phyloP scores from a whole-genome alignment of 2,797 vertebrate species.

The Argyrosomus regius region DNA sequence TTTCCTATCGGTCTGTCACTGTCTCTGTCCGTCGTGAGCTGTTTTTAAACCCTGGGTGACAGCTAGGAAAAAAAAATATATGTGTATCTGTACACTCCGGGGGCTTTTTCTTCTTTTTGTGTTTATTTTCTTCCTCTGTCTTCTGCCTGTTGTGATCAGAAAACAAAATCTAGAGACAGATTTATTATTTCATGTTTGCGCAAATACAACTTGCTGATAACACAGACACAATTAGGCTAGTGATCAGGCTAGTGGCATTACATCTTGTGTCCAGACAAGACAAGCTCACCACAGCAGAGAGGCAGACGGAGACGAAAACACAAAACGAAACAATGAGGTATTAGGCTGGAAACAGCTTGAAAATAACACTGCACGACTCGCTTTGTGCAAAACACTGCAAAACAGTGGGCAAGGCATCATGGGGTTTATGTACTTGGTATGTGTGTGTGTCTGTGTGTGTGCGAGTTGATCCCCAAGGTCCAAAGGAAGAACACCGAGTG shows the following conservation, averaged over 20 bases:
- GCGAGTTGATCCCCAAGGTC: conserved; percentile 46
- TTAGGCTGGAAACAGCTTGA: conserved; percentile 57
- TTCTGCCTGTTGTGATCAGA: conserved; percentile 34
- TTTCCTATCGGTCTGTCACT: conserved; percentile 42
- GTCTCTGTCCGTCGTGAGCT: conserved; percentile 53
- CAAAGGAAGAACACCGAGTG: conserved; percentile 25
- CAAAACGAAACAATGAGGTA: conserved; percentile 43
- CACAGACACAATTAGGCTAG: conserved; percentile 64
- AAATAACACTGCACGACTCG: conserved; percentile 56
- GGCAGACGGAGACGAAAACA: conserved; percentile 33
- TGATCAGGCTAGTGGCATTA: conserved; percentile 56
- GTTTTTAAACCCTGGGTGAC: conserved; percentile 66
- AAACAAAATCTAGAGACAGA: conserved; percentile 54
- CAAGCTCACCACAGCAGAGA: conserved; percentile 29
- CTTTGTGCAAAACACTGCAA: conserved; percentile 61
- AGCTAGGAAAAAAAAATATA: conserved; percentile 54
- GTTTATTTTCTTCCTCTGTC: conserved; percentile 51
- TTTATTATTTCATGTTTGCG: conserved; percentile 50
- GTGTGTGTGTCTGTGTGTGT: conserved; percentile 28
- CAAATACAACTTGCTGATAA: conserved; percentile 65
- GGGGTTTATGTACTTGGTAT: conserved; percentile 18
- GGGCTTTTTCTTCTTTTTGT: conserved; percentile 40
- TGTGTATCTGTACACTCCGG: conserved; percentile 48
- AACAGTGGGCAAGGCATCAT: conserved; percentile 43
- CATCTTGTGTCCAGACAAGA: conserved; percentile 51